A percentile compares a stretch with the other conserved stretches of the same genome.
phyloP scores from a whole-genome alignment of 92 coral and sea anemone species.

The Epizoanthus illoricatus region DNA sequence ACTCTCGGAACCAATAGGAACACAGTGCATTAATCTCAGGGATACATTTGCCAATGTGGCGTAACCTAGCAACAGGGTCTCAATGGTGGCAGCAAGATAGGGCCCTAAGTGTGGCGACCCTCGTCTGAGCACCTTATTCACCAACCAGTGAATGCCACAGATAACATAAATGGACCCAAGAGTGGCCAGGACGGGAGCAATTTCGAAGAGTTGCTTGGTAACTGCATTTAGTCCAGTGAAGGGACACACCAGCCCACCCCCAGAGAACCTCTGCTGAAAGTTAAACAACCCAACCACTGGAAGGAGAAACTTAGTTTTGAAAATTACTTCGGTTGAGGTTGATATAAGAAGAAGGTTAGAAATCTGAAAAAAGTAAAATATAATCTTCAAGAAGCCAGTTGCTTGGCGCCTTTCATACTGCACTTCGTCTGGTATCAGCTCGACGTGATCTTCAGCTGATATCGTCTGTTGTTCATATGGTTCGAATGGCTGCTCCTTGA shows the following conservation, averaged over 20 bases:
- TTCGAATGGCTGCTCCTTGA: not conserved
- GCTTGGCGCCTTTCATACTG: constrained; percentile 11
- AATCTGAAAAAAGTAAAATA: constrained; percentile 83
- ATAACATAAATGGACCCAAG: constrained; percentile 38
- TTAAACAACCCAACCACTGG: constrained; percentile 70
- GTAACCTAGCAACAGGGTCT: constrained; percentile 86
- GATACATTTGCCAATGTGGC: constrained; percentile 63
- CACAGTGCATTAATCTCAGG: constrained; percentile 68
- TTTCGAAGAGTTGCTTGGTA: constrained; percentile 67
- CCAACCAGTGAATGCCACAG: constrained; percentile 43
- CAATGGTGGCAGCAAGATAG: constrained; percentile 67
- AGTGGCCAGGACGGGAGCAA: constrained; percentile 56
- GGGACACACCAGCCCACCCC: constrained; percentile 62
- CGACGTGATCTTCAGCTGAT: constrained; percentile 12
- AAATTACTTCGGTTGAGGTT: constrained; percentile 25
- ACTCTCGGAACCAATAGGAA: constrained; percentile 52
- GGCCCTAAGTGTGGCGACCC: constrained; percentile 57
- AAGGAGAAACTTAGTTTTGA: constrained; percentile 36
- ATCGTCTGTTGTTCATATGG: not conserved
- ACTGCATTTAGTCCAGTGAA: constrained; percentile 75
- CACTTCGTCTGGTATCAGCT: not conserved
- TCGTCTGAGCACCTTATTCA: constrained; percentile 41
- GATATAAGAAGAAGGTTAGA: constrained; percentile 61
- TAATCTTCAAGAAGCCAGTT: constrained; percentile 65
- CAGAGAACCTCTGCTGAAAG: constrained; percentile 51